phyloP scores from a whole-genome alignment of 2,888 invertebrate species.

The Xestia sexstrigata region DNA sequence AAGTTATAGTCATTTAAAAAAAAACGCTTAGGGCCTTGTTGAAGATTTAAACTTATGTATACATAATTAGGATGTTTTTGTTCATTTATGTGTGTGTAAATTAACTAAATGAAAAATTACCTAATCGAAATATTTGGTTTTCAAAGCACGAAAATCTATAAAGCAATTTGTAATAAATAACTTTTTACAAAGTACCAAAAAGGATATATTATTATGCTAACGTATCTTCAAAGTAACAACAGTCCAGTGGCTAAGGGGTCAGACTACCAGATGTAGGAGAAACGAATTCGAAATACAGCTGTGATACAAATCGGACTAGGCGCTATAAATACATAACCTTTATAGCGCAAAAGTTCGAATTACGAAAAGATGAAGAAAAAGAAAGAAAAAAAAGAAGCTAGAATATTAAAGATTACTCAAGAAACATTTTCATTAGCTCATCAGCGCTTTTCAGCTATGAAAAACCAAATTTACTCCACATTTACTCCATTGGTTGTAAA shows the following conservation, averaged over 20 bases:
- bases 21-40: background rate
- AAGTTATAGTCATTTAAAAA: background rate
- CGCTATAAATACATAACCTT: background rate
- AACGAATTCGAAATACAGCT: background rate
- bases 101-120: background rate
- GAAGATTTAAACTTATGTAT: background rate
- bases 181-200: background rate
- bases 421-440: background rate
- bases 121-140: background rate
- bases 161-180: background rate
- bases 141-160: background rate
- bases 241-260: background rate
- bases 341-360: background rate
- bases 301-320: no score
- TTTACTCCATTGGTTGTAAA: background rate
- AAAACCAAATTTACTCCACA: background rate
- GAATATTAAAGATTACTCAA: background rate
- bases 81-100: background rate
- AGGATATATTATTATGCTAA: background rate
- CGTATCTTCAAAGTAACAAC: background rate
- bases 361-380: background rate
- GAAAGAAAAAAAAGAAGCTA: no score
- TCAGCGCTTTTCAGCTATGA: background rate
- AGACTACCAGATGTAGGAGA: no score
- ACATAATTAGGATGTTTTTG: background rate